Percentiles rank a stretch among this genome's conserved stretches.
Evolutionary conservation across 2,113 vertebrate species (phyloP).

Genomic region (Merops nubicus): DNA sequence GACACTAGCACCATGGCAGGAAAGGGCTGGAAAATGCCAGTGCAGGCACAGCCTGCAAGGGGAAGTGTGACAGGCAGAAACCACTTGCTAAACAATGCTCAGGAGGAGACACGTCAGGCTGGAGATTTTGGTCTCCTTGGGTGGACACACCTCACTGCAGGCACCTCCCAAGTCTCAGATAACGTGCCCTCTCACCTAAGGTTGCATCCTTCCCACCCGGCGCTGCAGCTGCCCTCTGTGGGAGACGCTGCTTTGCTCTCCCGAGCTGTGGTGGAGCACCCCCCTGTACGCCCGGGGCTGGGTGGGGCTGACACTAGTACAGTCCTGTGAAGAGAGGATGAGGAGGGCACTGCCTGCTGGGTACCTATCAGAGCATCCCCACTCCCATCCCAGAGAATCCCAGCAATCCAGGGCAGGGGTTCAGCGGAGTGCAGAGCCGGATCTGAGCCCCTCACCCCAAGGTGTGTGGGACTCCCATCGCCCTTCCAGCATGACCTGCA

Average conservation of each 20-base stretch:
- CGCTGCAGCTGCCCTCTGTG: neutral
- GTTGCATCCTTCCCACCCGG: neutral
- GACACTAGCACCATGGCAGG: neutral
- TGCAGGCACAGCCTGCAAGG: neutral
- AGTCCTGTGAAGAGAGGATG: neutral
- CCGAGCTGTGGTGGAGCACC: neutral
- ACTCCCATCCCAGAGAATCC: neutral
- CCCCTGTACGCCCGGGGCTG: neutral
- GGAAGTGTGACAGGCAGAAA: constrained; percentile 18
- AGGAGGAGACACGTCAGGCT: neutral
- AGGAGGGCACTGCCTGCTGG: neutral
- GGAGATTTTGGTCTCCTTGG: neutral
- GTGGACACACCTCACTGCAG: constrained; percentile 25
- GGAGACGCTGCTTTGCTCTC: neutral
- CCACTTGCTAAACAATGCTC: constrained; percentile 40
- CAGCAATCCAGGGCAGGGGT: neutral
- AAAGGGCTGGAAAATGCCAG: constrained; percentile 62
- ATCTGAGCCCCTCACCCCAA: neutral
- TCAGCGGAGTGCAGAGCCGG: neutral
- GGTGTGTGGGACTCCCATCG: neutral
- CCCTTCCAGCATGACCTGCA: neutral
- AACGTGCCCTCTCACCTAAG: neutral
- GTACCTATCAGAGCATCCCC: neutral
- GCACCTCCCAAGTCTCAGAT: neutral
- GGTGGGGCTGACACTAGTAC: neutral